Conservation (phyloP, 2,797 vertebrate genomes). For the Enteromius unitaeniatus region DNA sequence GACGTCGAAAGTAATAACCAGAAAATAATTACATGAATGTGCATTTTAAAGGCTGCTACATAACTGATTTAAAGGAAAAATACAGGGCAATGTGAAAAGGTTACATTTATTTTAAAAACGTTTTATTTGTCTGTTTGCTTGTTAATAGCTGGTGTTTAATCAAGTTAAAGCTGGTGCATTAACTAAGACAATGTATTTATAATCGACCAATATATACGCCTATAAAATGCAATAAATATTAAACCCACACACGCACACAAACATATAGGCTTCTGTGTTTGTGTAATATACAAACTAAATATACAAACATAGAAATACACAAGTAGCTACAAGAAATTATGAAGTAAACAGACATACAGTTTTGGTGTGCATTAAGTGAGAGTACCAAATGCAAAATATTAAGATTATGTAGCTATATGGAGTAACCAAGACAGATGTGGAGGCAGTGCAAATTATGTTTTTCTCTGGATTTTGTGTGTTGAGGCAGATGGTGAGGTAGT, state of each 20-base stretch:
- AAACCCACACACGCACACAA: not conserved
- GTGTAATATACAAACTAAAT: not conserved
- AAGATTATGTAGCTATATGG: not conserved
- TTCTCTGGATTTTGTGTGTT: not conserved
- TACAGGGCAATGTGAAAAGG: not conserved
- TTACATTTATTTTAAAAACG: not conserved
- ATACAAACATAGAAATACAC: not conserved
- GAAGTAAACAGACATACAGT: not conserved
- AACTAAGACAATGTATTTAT: not conserved
- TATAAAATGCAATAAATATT: not conserved
- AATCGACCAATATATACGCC: not conserved
- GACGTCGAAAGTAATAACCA: not conserved
- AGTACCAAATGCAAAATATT: not conserved
- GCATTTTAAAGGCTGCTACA: not conserved
- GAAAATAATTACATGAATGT: not conserved
- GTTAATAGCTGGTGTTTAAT: not conserved
- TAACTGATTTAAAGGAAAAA: not conserved
- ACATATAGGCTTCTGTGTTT: not conserved
- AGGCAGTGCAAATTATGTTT: not conserved
- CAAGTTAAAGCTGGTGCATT: not conserved
- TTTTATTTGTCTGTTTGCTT: not conserved
- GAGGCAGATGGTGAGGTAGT: not conserved
- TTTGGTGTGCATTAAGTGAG: not conserved
- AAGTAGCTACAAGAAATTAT: not conserved
- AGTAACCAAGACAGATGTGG: not conserved